Evolutionary conservation across 2,113 vertebrate genomes (phyloP).

Genomic region (Mionectes macconnelli): DNA sequence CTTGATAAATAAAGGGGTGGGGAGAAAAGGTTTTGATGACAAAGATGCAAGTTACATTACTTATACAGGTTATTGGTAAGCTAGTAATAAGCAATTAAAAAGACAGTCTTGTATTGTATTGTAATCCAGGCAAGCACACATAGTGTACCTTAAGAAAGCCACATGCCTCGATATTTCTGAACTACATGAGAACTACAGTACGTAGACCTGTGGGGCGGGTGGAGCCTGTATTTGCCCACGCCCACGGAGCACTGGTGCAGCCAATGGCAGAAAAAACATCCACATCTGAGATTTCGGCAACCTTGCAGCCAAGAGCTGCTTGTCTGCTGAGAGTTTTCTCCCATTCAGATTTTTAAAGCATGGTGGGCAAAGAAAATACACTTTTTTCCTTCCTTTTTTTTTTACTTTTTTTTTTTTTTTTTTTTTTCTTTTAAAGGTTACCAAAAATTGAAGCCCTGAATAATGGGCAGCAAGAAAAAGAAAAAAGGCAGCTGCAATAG

Average conservation of each 20-base stretch:
- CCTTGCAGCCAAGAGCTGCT: constrained; percentile 1
- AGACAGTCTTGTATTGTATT: constrained; percentile 62
- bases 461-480: constrained; percentile 42
- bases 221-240: constrained; percentile 23
- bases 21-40: constrained; percentile 70
- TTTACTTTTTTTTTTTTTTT: background rate
- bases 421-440: background rate
- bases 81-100: constrained; percentile 69
- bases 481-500: constrained; percentile 66
- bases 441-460: constrained; percentile 36
- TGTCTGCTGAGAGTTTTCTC: constrained; percentile 37
- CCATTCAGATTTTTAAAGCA: constrained; percentile 50
- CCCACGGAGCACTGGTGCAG: constrained; percentile 50
- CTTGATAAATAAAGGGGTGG: constrained; percentile 72
- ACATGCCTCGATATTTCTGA: constrained; percentile 70
- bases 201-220: constrained; percentile 56
- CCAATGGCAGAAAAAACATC: constrained; percentile 56
- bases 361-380: constrained; percentile 42
- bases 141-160: constrained; percentile 73
- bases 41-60: constrained; percentile 58
- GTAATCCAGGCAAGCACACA: constrained; percentile 71
- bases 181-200: constrained; percentile 73
- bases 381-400: background rate
- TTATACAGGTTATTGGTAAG: constrained; percentile 66
- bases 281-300: constrained; percentile 47